Evolutionary conservation across 2,888 invertebrate species (phyloP), one percentile per base, ranked within the genome.

Genomic region (Sarcophaga carnaria): DNA sequence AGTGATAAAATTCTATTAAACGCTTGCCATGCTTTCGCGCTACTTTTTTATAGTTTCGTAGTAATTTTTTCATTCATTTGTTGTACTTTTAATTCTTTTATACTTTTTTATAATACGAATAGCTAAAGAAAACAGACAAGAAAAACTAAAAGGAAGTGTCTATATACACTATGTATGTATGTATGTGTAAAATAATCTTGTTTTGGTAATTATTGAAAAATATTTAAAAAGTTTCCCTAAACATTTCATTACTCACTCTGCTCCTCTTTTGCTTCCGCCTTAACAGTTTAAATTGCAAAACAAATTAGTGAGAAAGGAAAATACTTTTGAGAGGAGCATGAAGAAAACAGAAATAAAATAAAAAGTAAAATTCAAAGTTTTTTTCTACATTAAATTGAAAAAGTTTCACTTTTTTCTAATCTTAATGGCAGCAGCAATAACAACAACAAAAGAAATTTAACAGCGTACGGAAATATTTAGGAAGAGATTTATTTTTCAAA

Each of bases 161-260:
- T 37, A 37, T 37, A 37, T 2, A 37, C 22, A 22, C 22, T 37
- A 37, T 4, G 3, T 10, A 37, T 0, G 4, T 37, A 37, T 37
- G 37, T 10, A 10, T 37, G 37, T 37, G 14, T 11, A 59, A 71
- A 64, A 78, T 83, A 83, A 83, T 87, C 80, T 87, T 78, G 74
- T 78, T 87, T 83, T 67, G 70, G 80, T 87, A 83, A 83, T 87
- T 87, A 87, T 87, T 78, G 78, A 83, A 83, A 78, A 54, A 83
- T 83, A 74, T 80, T 86, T 83, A 49, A 74, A 77, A 80, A 83
- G 74, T 74, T 83, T 37, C 37, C 8, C 37, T 37, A 0, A 37
- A 37, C 37, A 37, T 37, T 20, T 27, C 71, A 47, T 71, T 66
- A 0, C 63, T n/a, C 66, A 0, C 63, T n/a, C 66, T n/a, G 14